Conservation (phyloP, 2,797 vertebrate genomes). For the Danio aesculapii region DNA sequence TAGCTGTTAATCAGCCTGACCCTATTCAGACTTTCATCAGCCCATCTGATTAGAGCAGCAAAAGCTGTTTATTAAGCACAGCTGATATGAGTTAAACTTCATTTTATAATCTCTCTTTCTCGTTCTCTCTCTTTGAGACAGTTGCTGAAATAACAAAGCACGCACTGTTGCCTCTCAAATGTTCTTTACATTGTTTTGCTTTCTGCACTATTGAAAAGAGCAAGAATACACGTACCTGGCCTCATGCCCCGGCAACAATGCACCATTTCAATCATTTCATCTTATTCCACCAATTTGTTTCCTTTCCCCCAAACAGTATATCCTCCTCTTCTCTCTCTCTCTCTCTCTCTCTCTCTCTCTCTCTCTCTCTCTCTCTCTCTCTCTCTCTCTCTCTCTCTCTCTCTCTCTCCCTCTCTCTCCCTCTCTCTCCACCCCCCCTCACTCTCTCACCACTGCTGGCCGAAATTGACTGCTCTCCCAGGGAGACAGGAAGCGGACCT, state of each 20-base stretch:
- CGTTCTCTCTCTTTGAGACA: background rate
- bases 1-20: constrained; percentile 35
- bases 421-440: background rate
- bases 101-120: constrained; percentile 5
- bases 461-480: constrained; percentile 59
- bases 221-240: constrained; percentile 44
- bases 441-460: constrained; percentile 37
- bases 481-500: constrained; percentile 77
- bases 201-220: constrained; percentile 23
- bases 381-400: constrained; percentile 4
- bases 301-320: constrained; percentile 1
- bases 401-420: constrained; percentile 4
- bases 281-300: constrained; percentile 5
- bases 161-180: constrained; percentile 14
- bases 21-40: constrained; percentile 38
- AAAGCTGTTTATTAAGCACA: constrained; percentile 44
- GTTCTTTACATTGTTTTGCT: constrained; percentile 25
- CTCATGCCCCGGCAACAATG: constrained; percentile 19
- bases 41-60: constrained; percentile 34
- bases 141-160: constrained; percentile 29
- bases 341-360: constrained; percentile 7
- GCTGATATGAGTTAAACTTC: constrained; percentile 40
- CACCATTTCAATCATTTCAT: background rate
- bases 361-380: constrained; percentile 5
- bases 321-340: constrained; percentile 10